These are phyloP conservation scores for Asteroscopus sphinx DNA, from an alignment of 2,888 invertebrate genomes.

Conservation along the genomic window DNA sequence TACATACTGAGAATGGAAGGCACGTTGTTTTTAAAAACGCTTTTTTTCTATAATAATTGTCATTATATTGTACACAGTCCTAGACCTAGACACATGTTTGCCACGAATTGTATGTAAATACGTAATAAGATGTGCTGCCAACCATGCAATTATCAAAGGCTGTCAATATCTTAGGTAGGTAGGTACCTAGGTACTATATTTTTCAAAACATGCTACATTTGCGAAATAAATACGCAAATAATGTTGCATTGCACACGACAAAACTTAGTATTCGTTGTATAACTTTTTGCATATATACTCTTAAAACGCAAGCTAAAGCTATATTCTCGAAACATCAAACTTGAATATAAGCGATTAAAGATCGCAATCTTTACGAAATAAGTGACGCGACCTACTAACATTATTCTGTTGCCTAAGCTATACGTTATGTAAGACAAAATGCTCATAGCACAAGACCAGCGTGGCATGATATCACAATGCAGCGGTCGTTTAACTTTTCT, in stretches of 20 bases:
- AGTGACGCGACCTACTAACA: slow-evolving; percentile 63
- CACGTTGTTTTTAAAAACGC: no score
- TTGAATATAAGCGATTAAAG: slow-evolving; percentile 33
- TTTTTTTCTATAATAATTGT: not conserved
- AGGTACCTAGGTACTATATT: no score
- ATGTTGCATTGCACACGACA: slow-evolving; percentile 1
- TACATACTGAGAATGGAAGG: not conserved
- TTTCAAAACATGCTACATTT: not conserved
- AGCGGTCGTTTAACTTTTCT: slow-evolving; percentile 8
- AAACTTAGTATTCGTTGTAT: slow-evolving; percentile 5
- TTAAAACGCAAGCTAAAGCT: slow-evolving; percentile 10
- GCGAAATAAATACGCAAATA: not conserved
- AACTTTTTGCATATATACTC: slow-evolving; percentile 6
- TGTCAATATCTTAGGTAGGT: no score
- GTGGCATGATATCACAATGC: slow-evolving; percentile 14
- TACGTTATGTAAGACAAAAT: slow-evolving; percentile 42
- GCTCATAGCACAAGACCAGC: slow-evolving; percentile 32
- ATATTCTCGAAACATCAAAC: slow-evolving; percentile 21
- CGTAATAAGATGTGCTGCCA: not conserved
- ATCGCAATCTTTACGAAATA: slow-evolving; percentile 53
- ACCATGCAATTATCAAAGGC: not conserved
- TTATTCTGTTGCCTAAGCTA: slow-evolving; percentile 53
- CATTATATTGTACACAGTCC: not conserved
- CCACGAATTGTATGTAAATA: not conserved
- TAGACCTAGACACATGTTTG: not conserved